A percentile compares a stretch with the other conserved stretches of the same genome.
phyloP scores from a whole-genome alignment of 64 coral and sea anemone genomes.

The Platygyra sinensis region DNA sequence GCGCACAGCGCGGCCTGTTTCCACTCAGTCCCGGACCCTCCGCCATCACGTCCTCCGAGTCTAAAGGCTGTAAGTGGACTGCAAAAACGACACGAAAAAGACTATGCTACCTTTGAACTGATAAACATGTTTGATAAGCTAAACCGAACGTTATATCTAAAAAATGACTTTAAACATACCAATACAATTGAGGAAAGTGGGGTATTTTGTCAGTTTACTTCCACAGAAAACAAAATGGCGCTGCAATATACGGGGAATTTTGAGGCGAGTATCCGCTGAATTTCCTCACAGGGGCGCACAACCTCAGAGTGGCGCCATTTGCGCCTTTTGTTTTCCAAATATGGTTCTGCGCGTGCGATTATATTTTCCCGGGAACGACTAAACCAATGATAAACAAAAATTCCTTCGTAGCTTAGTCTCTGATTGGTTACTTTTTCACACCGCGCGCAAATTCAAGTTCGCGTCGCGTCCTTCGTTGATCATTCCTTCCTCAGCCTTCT shows the following conservation, averaged over 20 bases:
- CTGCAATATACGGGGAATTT: not conserved
- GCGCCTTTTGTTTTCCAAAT: constrained; percentile 24
- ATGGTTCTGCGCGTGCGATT: not conserved
- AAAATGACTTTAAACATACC: not conserved
- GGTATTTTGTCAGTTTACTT: not conserved
- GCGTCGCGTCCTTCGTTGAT: constrained; percentile 28
- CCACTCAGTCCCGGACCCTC: constrained; percentile 81
- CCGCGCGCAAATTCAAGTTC: constrained; percentile 70
- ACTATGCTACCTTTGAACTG: not conserved
- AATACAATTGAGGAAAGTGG: no score
- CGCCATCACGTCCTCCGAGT: not conserved
- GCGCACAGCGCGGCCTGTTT: constrained; percentile 78
- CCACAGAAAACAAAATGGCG: constrained; percentile 11
- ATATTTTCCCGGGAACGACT: constrained; percentile 61
- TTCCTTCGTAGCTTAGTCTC: not conserved
- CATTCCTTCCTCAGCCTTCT: constrained; percentile 52
- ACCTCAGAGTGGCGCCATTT: not conserved
- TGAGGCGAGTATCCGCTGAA: not conserved
- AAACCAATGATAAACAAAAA: constrained; percentile 54
- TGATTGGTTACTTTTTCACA: constrained; percentile 61
- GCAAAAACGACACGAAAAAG: not conserved
- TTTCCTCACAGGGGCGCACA: not conserved
- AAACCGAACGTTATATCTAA: not conserved
- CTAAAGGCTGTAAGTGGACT: not conserved
- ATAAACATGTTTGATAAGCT: not conserved